Base-by-base conservation (phyloP, 2,888 invertebrate species). In the Baronia brevicornis region DNA sequence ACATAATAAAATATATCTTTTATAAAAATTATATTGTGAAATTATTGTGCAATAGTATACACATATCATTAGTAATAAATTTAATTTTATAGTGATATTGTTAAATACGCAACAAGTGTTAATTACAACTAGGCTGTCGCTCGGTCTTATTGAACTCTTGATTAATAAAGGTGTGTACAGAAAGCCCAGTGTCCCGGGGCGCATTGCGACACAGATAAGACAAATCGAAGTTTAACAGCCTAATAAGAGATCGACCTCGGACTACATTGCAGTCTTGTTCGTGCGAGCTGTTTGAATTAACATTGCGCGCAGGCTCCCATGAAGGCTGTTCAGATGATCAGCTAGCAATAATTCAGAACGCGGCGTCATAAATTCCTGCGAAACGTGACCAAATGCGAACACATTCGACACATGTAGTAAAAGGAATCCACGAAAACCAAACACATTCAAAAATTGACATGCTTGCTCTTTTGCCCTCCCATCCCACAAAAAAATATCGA, bases 161-260 rank as follows among this genome's bases (percentile, higher is more conserved):
- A 48, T 47, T 45, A 39, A 46, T 46, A 37, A 43, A 42, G 35
- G 41, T 30, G 29, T 31, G 36, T 41, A 31, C 32, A 8, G 31
- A 29, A 21, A 28, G 43, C 33, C 33, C 38, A 30, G 21, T 34
- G 38, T 39, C 39, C 40, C 31, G 41, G 28, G 34, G 39, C 33
- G 14, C 9, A 9, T 52, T 54, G 33, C 48, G 39, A 43, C 40
- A 48, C 31, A 29, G 29, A 46, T 53, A 52, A 55, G 43, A 55
- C 49, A 49, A 47, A 50, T 51, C 43, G 43, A 44, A 44, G 47
- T 39, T 48, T 45, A 47, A 46, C 46, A 37, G 45, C 44, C 49
- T 45, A 50, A 51, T 46, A 46, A 41, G 43, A 48, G 40, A 41
- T 36, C 46, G 53, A 52, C 55, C 55, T 55, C 47, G 55, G 42